A percentile compares a stretch with the other conserved stretches of the same genome.
Conservation (phyloP, 2,113 vertebrate genomes). For the Pungitius pungitius region DNA sequence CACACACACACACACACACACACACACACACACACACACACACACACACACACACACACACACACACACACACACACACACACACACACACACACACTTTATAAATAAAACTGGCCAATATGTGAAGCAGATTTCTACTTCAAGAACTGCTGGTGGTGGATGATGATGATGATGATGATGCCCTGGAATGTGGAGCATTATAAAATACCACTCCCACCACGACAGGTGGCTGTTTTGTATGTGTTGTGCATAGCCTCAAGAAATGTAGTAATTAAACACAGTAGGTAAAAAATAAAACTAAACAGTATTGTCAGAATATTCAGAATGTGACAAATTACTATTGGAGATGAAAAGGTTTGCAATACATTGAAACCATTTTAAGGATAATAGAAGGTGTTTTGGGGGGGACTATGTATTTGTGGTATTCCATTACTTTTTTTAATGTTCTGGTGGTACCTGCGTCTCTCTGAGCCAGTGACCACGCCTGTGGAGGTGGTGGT, state of each 20-base stretch:
- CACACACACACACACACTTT: neutral
- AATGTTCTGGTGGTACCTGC: slow-evolving; percentile 84
- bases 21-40: neutral
- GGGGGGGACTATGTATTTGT: neutral
- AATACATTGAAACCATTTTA: no score
- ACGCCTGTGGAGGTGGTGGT: slow-evolving; percentile 89
- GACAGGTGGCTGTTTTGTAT: slow-evolving; percentile 77
- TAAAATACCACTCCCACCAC: slow-evolving; percentile 32
- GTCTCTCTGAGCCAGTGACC: slow-evolving; percentile 91
- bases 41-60: neutral
- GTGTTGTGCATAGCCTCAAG: no score
- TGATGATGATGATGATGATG: no score
- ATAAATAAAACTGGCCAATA: neutral
- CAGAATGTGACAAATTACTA: no score
- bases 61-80: neutral
- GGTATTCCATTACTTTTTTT: neutral
- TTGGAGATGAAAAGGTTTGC: no score
- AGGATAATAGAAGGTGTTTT: neutral
- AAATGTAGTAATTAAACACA: no score
- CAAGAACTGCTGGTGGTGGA: no score
- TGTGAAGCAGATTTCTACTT: neutral
- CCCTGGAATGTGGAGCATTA: neutral
- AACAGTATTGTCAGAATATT: no score
- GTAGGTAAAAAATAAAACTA: neutral
- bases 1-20: neutral